These are phyloP conservation scores for Spodoptera frugiperda DNA, from an alignment of 1,140 invertebrate species.

Conservation along the genomic window DNA sequence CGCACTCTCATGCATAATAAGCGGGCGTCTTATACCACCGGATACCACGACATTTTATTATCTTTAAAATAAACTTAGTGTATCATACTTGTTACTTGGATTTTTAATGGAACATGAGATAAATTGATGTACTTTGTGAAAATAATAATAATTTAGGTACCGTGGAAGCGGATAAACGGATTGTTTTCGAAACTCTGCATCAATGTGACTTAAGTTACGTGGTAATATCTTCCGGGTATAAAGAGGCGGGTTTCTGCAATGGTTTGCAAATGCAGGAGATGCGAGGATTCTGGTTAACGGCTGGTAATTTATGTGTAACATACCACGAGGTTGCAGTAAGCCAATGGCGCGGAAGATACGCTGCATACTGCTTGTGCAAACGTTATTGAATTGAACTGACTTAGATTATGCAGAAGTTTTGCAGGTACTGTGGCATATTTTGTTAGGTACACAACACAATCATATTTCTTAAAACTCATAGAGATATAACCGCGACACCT, in stretches of 20 bases:
- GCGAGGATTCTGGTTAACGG: not conserved
- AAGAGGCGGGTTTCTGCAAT: not conserved
- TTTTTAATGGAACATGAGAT: no score
- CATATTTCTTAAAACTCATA: no score
- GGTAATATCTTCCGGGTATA: conserved; percentile 1
- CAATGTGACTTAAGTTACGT: not conserved
- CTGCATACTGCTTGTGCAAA: not conserved
- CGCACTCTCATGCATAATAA: no score
- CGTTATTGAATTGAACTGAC: not conserved
- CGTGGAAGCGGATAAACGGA: not conserved
- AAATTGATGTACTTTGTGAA: no score
- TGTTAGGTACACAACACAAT: no score
- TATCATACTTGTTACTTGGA: no score
- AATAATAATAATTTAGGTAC: not conserved
- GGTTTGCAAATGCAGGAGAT: not conserved
- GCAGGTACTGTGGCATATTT: no score
- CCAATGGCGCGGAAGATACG: conserved; percentile 21
- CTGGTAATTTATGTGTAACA: not conserved
- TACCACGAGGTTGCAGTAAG: not conserved
- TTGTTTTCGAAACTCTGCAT: not conserved
- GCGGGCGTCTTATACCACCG: no score
- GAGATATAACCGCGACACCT: no score
- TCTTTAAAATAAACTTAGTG: no score
- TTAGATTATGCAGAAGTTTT: no score
- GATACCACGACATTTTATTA: no score